Base-by-base conservation (phyloP, 2,113 vertebrate genomes). In the Melospiza georgiana region DNA sequence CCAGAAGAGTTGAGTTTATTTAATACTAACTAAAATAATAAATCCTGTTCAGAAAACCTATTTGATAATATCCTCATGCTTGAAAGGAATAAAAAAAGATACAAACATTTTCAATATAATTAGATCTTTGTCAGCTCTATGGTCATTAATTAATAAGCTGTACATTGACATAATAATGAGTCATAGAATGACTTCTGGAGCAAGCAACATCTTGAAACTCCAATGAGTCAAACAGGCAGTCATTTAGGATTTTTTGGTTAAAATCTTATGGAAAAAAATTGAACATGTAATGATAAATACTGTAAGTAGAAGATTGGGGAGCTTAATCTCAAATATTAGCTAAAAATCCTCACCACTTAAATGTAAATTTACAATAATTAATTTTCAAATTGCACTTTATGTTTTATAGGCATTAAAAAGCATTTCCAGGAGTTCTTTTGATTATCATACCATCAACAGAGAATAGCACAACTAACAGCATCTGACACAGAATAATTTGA, bases 11-110 rank as follows among this genome's bases (percentile, higher is more conserved):
- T 85, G 68, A 95, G 73, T 91, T 94, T 95, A 94, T 93, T 84
- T 95, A 79, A 90, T 49, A 89, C 37, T 63, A 90, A 76, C 28
- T 87, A 55, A 94, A 96, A 31, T 88, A 94, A 97, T 94, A 92
- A 96, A 83, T 67, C 43, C 62, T 89, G 39, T 65, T 54, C 65
- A 68, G 59, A 75, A 94, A 84, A 74, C 21, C 2, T 44, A 19
- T 76, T 62, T 89, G 15, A 49, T 69, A 73, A 9, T 43, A 14
- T 65, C 8, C 2, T 63, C 3, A 19, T 66, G 41, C 33, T 54
- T 57, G 10, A 30, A 41, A n/a, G 33, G 35, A 39, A 81, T 61
- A 33, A 28, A 41, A 48, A 48, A 23, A 18, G 1, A 61, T 1
- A 8, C 2, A 59, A 20, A 6, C 1, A 17, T 76, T 66, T 51